These are phyloP conservation scores for Dinothrombium tinctorium DNA, from an alignment of 1,140 invertebrate species.

Conservation along the genomic window DNA sequence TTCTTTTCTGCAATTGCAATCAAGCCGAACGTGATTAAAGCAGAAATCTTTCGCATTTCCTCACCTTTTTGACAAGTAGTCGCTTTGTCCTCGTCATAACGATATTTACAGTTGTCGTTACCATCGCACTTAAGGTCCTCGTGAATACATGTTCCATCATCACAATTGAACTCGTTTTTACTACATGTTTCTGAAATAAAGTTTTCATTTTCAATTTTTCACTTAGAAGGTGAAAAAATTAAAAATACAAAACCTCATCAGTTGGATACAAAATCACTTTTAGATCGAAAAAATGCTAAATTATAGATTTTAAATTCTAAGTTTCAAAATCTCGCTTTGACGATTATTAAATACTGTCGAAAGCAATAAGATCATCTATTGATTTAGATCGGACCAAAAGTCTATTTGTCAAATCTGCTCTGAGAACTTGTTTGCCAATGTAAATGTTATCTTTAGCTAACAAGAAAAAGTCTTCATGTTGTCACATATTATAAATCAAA, in stretches of 20 bases:
- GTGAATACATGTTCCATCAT: constrained; percentile 36
- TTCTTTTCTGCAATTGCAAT: constrained; percentile 1
- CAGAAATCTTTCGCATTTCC: not conserved
- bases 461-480: too few species aligned
- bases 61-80: constrained; percentile 2
- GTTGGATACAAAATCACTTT: not conserved
- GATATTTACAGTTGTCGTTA: constrained; percentile 48
- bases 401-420: too few species aligned
- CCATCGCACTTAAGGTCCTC: constrained; percentile 41
- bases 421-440: too few species aligned
- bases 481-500: too few species aligned
- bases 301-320: not conserved
- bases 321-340: not conserved
- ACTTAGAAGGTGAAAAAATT: not conserved
- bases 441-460: too few species aligned
- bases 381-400: too few species aligned
- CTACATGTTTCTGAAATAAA: constrained; percentile 16
- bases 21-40: not conserved
- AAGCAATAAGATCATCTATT: too few species aligned
- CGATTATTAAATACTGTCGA: not conserved
- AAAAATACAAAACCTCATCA: not conserved
- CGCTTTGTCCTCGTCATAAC: constrained; percentile 43
- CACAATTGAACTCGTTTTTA: constrained; percentile 18
- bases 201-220: not conserved
- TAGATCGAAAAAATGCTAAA: not conserved